Evolutionary conservation across 2,888 invertebrate species (phyloP).

Genomic region (Pyralis farinalis): DNA sequence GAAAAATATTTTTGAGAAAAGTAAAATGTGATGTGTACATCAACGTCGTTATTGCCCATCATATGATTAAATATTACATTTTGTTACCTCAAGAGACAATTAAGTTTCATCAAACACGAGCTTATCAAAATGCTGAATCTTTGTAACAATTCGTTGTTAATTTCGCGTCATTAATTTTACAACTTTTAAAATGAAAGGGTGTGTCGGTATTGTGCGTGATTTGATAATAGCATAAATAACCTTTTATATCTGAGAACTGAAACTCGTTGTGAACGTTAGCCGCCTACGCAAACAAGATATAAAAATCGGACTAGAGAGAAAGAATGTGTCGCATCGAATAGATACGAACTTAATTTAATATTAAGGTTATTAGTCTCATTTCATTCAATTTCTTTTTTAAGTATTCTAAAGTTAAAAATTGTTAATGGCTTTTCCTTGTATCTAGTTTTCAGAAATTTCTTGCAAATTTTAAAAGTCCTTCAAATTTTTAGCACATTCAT

Average conservation of each 20-base stretch:
- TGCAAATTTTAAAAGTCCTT: too few species aligned
- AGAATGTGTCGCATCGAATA: background rate
- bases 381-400: too few species aligned
- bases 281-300: slow-evolving; percentile 5
- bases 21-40: too few species aligned
- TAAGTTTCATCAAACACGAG: slow-evolving; percentile 2
- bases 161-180: slow-evolving; percentile 9
- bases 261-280: slow-evolving; percentile 5
- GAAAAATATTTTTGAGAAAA: too few species aligned
- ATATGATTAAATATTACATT: too few species aligned
- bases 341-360: background rate
- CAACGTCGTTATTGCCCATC: too few species aligned
- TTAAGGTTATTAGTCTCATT: too few species aligned
- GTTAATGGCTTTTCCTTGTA: too few species aligned
- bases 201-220: slow-evolving; percentile 3
- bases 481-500: too few species aligned
- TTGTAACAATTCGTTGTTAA: slow-evolving; percentile 3
- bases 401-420: too few species aligned
- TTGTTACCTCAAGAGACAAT: background rate
- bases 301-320: slow-evolving; percentile 1
- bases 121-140: slow-evolving; percentile 6
- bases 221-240: slow-evolving; percentile 7
- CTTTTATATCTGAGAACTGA: slow-evolving; percentile 1
- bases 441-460: too few species aligned
- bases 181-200: slow-evolving; percentile 4